Evolutionary conservation across 92 coral and sea anemone species (phyloP).

Genomic region (Actinernus sp.): DNA sequence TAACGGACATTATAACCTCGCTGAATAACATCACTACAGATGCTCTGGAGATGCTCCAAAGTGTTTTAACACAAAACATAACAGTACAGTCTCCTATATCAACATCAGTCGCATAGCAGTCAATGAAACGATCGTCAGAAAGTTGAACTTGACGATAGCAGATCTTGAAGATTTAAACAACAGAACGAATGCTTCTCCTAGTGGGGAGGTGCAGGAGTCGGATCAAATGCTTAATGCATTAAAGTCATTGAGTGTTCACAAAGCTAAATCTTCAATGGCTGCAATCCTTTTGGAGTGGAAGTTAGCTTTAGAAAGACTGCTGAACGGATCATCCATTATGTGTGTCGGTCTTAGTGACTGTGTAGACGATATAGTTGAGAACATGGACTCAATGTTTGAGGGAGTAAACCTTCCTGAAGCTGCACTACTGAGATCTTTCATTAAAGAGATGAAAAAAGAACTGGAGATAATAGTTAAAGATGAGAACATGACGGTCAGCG

Average conservation of each 20-base stretch:
- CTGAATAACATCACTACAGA: neutral
- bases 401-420: neutral
- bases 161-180: neutral
- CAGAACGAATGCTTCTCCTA: neutral
- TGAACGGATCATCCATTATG: neutral
- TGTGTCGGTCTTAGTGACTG: neutral
- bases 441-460: neutral
- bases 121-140: neutral
- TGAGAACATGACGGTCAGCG: neutral
- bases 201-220: neutral
- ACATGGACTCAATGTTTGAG: neutral
- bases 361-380: neutral
- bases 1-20: neutral
- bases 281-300: neutral
- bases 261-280: neutral
- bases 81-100: neutral
- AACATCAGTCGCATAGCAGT: neutral
- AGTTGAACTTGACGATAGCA: neutral
- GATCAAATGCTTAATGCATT: neutral
- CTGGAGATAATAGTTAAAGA: too few relatives aligned
- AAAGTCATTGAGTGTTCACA: neutral
- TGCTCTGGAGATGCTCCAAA: too few relatives aligned
- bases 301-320: neutral
- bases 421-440: neutral
- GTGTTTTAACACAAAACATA: neutral